A percentile compares a stretch with the other conserved stretches of the same genome.
These are phyloP conservation scores for Athene noctua DNA, from an alignment of 2,113 vertebrate species.

Conservation along the genomic window DNA sequence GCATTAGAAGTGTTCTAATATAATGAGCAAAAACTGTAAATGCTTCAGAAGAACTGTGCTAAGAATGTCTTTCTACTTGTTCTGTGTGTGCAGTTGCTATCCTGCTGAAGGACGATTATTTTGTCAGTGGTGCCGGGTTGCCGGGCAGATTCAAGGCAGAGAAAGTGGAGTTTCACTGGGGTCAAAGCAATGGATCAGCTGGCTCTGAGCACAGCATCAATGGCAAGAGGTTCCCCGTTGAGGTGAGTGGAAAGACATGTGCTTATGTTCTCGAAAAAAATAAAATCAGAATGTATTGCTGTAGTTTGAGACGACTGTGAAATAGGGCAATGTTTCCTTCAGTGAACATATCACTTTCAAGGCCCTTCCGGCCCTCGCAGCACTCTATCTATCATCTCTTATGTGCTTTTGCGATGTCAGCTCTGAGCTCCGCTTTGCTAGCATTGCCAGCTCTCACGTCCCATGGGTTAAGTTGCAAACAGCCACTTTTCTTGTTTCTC, in stretches of 20 bases:
- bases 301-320: not conserved
- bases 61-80: not conserved
- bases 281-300: not conserved
- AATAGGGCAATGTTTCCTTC: slow-evolving; percentile 3
- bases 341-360: not conserved
- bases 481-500: slow-evolving; percentile 10
- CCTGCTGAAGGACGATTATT: slow-evolving; percentile 95
- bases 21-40: not conserved
- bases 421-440: not conserved
- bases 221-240: slow-evolving; percentile 87
- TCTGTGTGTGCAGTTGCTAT: slow-evolving; percentile 84
- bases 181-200: slow-evolving; percentile 89
- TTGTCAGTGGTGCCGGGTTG: slow-evolving; percentile 89
- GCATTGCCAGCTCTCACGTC: not conserved
- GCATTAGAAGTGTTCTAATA: not conserved
- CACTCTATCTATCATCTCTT: slow-evolving; percentile 19
- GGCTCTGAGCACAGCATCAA: slow-evolving; percentile 96
- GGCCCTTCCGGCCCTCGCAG: not conserved
- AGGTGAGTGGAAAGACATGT: slow-evolving; percentile 78
- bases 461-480: slow-evolving; percentile 40
- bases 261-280: not conserved
- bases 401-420: slow-evolving; percentile 24
- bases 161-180: slow-evolving; percentile 98
- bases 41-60: not conserved
- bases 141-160: slow-evolving; percentile 94